Percentiles rank a stretch among this genome's conserved stretches.
phyloP scores from a whole-genome alignment of 2,888 invertebrate genomes.

The Gandaritis pyraliata region DNA sequence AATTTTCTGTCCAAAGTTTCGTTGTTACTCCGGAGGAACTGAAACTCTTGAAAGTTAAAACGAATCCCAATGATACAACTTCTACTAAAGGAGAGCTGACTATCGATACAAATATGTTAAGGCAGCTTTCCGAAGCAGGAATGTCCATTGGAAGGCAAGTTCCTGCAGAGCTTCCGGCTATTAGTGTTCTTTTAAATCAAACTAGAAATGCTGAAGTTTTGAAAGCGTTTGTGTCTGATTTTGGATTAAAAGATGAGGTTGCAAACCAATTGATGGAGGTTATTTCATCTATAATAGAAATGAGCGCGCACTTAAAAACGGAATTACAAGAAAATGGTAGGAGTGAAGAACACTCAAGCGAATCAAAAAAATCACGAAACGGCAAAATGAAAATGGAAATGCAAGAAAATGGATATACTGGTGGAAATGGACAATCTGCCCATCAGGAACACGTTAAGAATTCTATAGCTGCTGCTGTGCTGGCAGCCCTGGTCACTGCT shows the following conservation, averaged over 20 bases:
- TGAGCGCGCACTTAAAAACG: conserved; percentile 77
- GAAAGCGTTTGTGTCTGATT: conserved; percentile 78
- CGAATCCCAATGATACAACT: conserved; percentile 78
- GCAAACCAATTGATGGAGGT: conserved; percentile 81
- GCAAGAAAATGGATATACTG: conserved; percentile 51
- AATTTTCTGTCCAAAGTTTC: conserved; percentile 89
- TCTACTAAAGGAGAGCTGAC: conserved; percentile 85
- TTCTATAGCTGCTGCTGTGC: conserved; percentile 80
- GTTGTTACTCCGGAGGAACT: conserved; percentile 81
- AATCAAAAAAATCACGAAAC: conserved; percentile 62
- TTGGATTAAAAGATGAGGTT: conserved; percentile 80
- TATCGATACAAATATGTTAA: conserved; percentile 86
- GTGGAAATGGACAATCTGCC: conserved; percentile 61
- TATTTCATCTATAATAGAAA: conserved; percentile 79
- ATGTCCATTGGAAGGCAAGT: conserved; percentile 87
- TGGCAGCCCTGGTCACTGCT: conserved; percentile 79
- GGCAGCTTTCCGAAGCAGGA: conserved; percentile 87
- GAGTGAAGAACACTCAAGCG: conserved; percentile 53
- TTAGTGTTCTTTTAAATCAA: conserved; percentile 83
- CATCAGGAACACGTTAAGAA: conserved; percentile 82
- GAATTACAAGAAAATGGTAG: conserved; percentile 66
- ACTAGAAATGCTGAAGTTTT: conserved; percentile 78
- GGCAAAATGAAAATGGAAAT: conserved; percentile 61
- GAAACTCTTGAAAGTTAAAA: conserved; percentile 78
- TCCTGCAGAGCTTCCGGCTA: conserved; percentile 85